phyloP scores from a whole-genome alignment of 2,113 vertebrate genomes.

The Melierax canorus region DNA sequence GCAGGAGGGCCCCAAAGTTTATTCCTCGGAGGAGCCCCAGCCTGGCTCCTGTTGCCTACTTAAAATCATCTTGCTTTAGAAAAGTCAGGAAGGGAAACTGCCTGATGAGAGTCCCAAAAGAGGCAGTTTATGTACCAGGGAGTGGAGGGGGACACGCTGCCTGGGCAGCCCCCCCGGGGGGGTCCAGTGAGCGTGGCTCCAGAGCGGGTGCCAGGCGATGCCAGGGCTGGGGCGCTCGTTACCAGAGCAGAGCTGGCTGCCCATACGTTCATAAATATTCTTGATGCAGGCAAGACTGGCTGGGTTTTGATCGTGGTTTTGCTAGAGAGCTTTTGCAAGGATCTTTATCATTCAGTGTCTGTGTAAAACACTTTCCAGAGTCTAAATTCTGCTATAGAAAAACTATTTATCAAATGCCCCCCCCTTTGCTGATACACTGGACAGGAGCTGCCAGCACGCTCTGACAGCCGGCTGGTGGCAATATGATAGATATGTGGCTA shows the following conservation, averaged over 20 bases:
- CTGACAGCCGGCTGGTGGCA: constrained; percentile 68
- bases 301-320: constrained; percentile 16
- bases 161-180: background rate
- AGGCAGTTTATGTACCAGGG: fast-evolving
- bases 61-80: background rate
- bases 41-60: background rate
- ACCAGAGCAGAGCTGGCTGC: background rate
- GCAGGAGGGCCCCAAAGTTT: no score
- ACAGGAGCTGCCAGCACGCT: constrained; percentile 59
- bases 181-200: fast-evolving
- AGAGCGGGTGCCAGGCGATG: background rate
- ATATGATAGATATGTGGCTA: constrained; percentile 91
- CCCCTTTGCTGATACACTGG: constrained; percentile 61
- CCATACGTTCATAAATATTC: constrained; percentile 7
- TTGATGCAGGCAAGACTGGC: background rate
- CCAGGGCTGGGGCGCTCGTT: background rate
- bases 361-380: constrained; percentile 52
- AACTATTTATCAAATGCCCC: constrained; percentile 65
- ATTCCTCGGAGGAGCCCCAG: background rate
- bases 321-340: constrained; percentile 8
- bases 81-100: background rate
- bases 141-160: background rate
- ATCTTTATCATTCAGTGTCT: constrained; percentile 42
- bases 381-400: constrained; percentile 65
- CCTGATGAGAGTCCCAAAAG: background rate